Evolutionary conservation across 2,113 vertebrate genomes (phyloP).

Genomic region (Charina bottae): DNA sequence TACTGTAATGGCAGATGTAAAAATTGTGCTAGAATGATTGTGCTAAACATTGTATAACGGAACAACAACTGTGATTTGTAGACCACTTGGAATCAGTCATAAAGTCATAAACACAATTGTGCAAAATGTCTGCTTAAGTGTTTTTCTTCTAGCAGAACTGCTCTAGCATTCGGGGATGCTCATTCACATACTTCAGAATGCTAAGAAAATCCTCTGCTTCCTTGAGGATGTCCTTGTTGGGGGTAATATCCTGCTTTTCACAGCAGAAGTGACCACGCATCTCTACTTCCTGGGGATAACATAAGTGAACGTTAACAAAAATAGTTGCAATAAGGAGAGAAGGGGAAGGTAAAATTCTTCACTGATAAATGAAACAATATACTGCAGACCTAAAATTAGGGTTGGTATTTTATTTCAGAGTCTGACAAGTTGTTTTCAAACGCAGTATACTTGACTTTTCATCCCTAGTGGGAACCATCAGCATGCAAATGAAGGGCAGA

Average conservation of each 20-base stretch:
- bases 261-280: neutral
- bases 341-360: neutral
- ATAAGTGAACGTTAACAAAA: neutral
- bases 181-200: neutral
- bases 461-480: neutral
- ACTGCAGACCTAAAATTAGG: too few relatives aligned
- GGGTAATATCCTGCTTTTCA: neutral
- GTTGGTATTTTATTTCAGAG: too few relatives aligned
- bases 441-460: neutral
- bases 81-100: slow-evolving; percentile 46
- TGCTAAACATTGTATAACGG: slow-evolving; percentile 66
- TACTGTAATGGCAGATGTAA: slow-evolving; percentile 48
- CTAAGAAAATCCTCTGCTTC: neutral
- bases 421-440: too few relatives aligned
- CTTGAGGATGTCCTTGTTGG: neutral
- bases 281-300: neutral
- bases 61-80: slow-evolving; percentile 58
- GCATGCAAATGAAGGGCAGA: neutral
- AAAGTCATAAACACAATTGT: slow-evolving; percentile 26
- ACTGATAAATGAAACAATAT: too few relatives aligned
- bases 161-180: accelerated
- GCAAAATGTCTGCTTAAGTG: neutral
- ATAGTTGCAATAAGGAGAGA: neutral
- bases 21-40: slow-evolving; percentile 57
- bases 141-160: neutral